A percentile compares a stretch with the other conserved stretches of the same genome.
Conservation (phyloP, 2,888 invertebrate species). For the Drosophila percnosoma region DNA sequence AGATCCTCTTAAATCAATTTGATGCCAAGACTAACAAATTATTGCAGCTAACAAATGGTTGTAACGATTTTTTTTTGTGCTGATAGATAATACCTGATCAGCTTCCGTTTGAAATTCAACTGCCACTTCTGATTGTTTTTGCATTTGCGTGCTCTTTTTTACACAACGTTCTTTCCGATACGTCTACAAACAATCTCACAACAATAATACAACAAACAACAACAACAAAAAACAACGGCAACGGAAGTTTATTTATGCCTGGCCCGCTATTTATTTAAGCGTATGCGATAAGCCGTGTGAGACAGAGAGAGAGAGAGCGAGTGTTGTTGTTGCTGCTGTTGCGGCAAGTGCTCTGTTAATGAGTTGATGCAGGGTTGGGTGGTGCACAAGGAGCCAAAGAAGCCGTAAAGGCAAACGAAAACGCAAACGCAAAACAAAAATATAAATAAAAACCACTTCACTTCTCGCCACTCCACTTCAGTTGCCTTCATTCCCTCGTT, state of each 20-base stretch:
- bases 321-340: slow-evolving; percentile 20
- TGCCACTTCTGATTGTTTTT: not conserved
- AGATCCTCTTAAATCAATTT: not conserved
- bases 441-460: slow-evolving; percentile 18
- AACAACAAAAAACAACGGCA: slow-evolving; percentile 48
- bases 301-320: not conserved
- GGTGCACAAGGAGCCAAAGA: slow-evolving; percentile 3
- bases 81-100: not conserved
- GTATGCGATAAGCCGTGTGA: slow-evolving; percentile 63
- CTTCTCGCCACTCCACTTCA: not conserved
- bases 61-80: not conserved
- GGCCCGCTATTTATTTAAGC: slow-evolving; percentile 70
- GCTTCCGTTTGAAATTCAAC: slow-evolving; percentile 13
- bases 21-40: not conserved
- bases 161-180: slow-evolving; percentile 24
- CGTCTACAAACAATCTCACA: slow-evolving; percentile 48
- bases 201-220: slow-evolving; percentile 35
- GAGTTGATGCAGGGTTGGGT: not conserved
- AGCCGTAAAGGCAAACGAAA: slow-evolving; percentile 17
- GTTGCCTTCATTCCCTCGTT: not conserved
- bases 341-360: slow-evolving; percentile 55
- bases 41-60: not conserved
- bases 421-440: slow-evolving; percentile 10
- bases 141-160: slow-evolving; percentile 27
- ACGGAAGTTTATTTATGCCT: slow-evolving; percentile 80